Percentiles rank a stretch among this genome's conserved stretches.
Evolutionary conservation across 1,140 invertebrate species (phyloP).

Genomic region (Drosophila tsacasi): DNA sequence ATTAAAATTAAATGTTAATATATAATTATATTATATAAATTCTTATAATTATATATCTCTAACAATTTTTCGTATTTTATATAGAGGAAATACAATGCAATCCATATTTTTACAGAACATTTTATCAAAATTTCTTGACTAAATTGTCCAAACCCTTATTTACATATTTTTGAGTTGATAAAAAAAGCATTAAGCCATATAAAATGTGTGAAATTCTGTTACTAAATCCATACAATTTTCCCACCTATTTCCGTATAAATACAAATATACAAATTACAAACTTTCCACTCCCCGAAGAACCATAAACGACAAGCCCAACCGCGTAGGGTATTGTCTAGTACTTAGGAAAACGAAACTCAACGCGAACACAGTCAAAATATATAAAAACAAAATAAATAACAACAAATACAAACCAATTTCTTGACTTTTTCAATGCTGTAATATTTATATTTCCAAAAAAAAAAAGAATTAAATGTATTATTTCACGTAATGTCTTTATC

Average conservation of each 20-base stretch:
- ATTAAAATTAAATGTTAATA: too few species aligned
- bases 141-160: background rate
- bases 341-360: slow-evolving; percentile 35
- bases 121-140: background rate
- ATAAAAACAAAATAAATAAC: slow-evolving; percentile 8
- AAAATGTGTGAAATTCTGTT: background rate
- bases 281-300: slow-evolving; percentile 17
- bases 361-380: slow-evolving; percentile 5
- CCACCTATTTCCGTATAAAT: slow-evolving; percentile 4
- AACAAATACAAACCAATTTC: background rate
- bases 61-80: too few species aligned
- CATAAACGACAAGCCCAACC: slow-evolving; percentile 4
- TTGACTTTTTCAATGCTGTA: too few species aligned
- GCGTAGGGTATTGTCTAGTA: slow-evolving; percentile 25
- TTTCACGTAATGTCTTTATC: slow-evolving; percentile 62
- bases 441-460: too few species aligned
- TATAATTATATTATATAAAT: background rate
- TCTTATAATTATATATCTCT: too few species aligned
- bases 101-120: background rate
- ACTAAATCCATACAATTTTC: slow-evolving; percentile 3
- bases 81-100: background rate
- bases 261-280: background rate
- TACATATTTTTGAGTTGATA: background rate
- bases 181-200: background rate
- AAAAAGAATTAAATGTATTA: slow-evolving; percentile 36